Conservation (phyloP, 2,113 vertebrate species). For the Theristicus caerulescens region DNA sequence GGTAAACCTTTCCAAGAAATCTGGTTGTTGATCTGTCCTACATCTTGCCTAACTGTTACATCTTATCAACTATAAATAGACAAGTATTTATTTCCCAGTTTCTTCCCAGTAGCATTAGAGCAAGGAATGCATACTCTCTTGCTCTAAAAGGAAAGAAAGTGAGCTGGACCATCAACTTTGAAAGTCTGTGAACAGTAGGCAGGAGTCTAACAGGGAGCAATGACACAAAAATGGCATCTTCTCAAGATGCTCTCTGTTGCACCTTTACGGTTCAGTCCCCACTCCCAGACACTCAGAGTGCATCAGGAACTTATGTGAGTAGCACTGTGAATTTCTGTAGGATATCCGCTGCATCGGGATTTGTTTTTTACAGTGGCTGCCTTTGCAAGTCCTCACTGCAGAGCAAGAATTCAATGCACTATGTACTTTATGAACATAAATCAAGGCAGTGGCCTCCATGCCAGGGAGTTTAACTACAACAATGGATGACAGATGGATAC, state of each 20-base stretch:
- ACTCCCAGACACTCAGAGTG: neutral
- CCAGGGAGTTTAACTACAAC: neutral
- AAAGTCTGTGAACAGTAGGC: neutral
- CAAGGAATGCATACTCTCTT: neutral
- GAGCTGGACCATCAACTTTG: neutral
- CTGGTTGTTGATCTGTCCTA: neutral
- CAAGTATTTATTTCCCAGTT: neutral
- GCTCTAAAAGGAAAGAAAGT: neutral
- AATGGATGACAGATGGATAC: neutral
- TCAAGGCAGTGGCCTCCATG: neutral
- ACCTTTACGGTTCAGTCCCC: neutral
- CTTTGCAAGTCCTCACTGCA: neutral
- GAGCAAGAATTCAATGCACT: neutral
- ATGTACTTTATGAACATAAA: accelerated
- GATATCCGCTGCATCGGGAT: accelerated
- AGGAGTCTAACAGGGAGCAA: neutral
- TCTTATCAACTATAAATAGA: no score
- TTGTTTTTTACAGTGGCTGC: neutral
- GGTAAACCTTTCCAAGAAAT: neutral
- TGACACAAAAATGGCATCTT: neutral
- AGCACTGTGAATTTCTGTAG: neutral
- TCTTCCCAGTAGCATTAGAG: neutral
- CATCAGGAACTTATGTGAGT: neutral
- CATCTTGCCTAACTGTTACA: neutral
- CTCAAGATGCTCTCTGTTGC: neutral